Conservation (phyloP, 2,888 invertebrate genomes). For the Mesorhabditis belari region DNA sequence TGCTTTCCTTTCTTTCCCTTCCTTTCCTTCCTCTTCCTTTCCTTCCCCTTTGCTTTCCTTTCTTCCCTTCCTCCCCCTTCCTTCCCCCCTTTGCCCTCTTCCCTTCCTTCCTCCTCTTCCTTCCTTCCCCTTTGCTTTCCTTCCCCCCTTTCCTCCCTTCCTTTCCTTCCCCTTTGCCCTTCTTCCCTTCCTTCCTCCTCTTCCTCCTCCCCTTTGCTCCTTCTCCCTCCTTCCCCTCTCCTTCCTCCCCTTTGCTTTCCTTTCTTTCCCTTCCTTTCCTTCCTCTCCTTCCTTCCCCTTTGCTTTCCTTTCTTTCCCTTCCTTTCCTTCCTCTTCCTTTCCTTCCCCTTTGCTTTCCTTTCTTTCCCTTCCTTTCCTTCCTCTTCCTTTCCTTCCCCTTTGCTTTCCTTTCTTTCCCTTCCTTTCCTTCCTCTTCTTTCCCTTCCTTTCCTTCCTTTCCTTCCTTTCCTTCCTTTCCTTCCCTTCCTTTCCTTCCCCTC, state of each 20-base stretch:
- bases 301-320: neutral
- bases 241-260: no score
- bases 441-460: neutral
- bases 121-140: no score
- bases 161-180: no score
- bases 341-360: neutral
- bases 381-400: neutral
- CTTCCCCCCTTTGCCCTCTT: constrained; percentile 7
- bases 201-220: no score
- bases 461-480: neutral
- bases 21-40: no score
- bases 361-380: no score
- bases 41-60: neutral
- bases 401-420: constrained; percentile 1
- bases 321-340: neutral
- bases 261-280: neutral
- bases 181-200: no score
- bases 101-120: no score
- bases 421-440: neutral
- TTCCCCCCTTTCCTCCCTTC: no score
- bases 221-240: no score
- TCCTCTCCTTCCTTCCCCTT: neutral
- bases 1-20: no score
- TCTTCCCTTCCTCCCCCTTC: constrained; percentile 3
- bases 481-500: neutral